Evolutionary conservation across 2,113 vertebrate genomes (phyloP).

Genomic region (Equus quagga): DNA sequence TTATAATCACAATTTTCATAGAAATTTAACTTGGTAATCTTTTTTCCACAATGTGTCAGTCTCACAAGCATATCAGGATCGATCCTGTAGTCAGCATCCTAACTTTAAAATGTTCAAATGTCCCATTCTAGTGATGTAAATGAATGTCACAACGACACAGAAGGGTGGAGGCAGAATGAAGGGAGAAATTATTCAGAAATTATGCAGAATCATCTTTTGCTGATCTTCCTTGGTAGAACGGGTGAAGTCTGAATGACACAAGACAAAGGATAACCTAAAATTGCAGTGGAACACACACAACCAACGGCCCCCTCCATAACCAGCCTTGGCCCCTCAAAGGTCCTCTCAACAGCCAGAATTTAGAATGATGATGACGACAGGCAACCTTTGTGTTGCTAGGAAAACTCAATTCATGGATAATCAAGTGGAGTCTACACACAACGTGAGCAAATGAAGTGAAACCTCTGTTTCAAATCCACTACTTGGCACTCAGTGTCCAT

Average conservation of each 20-base stretch:
- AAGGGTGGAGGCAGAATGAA: background rate
- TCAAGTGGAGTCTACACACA: background rate
- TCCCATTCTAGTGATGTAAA: background rate
- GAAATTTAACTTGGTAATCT: slow-evolving; percentile 53
- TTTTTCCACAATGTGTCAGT: background rate
- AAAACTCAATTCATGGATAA: slow-evolving; percentile 12
- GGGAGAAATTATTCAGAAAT: background rate
- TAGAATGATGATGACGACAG: background rate
- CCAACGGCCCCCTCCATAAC: background rate
- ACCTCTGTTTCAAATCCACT: background rate
- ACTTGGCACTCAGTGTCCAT: background rate
- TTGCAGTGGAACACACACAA: background rate
- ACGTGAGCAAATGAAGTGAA: slow-evolving; percentile 33
- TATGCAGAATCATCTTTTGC: background rate
- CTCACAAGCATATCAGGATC: background rate
- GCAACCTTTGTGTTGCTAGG: background rate
- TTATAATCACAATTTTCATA: slow-evolving; percentile 50
- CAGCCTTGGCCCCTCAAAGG: background rate
- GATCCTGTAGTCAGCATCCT: slow-evolving; percentile 26
- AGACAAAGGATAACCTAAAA: slow-evolving; percentile 27
- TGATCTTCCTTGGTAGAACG: background rate
- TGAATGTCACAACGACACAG: background rate
- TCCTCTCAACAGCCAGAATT: background rate
- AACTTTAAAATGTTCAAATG: slow-evolving; percentile 3
- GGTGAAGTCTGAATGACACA: background rate